phyloP scores from a whole-genome alignment of 2,888 invertebrate species.

The Ernsta delagoae region DNA sequence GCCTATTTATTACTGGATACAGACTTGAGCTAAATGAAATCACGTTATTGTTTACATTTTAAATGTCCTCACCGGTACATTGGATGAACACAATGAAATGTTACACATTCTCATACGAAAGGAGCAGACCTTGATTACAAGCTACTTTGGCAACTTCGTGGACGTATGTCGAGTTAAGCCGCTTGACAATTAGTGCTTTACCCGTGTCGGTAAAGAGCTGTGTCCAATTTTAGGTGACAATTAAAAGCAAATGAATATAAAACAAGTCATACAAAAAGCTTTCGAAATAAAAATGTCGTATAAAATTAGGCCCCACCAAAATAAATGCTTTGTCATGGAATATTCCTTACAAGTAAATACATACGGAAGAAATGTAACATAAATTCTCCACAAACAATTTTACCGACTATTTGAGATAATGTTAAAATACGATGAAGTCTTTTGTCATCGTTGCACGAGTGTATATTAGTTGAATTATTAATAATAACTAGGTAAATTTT shows the following conservation, averaged over 20 bases:
- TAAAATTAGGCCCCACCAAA: conserved; percentile 78
- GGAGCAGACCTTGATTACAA: conserved; percentile 60
- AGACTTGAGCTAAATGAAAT: conserved; percentile 44
- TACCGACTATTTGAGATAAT: conserved; percentile 31
- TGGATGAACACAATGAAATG: conserved; percentile 52
- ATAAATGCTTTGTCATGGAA: conserved; percentile 81
- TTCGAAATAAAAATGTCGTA: conserved; percentile 56
- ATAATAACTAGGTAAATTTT: conserved; percentile 28
- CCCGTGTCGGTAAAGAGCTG: conserved; percentile 47
- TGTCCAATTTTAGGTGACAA: conserved; percentile 31
- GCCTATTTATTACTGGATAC: conserved; percentile 41
- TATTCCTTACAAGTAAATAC: conserved; percentile 67
- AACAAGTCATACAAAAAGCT: conserved; percentile 47
- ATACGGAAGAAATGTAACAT: conserved; percentile 48
- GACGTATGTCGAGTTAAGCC: conserved; percentile 73
- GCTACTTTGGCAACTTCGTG: conserved; percentile 82
- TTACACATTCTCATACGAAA: conserved; percentile 52
- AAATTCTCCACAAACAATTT: conserved; percentile 45
- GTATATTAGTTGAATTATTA: conserved; percentile 27
- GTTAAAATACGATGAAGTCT: conserved; percentile 60
- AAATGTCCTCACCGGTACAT: conserved; percentile 28
- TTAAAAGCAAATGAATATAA: conserved; percentile 22
- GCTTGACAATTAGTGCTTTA: conserved; percentile 64
- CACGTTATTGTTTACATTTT: conserved; percentile 45
- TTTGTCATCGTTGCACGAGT: conserved; percentile 70